phyloP scores from a whole-genome alignment of 30 jellyfish, hydroid and myxozoan genomes.

The Cassiopea xamachana region DNA sequence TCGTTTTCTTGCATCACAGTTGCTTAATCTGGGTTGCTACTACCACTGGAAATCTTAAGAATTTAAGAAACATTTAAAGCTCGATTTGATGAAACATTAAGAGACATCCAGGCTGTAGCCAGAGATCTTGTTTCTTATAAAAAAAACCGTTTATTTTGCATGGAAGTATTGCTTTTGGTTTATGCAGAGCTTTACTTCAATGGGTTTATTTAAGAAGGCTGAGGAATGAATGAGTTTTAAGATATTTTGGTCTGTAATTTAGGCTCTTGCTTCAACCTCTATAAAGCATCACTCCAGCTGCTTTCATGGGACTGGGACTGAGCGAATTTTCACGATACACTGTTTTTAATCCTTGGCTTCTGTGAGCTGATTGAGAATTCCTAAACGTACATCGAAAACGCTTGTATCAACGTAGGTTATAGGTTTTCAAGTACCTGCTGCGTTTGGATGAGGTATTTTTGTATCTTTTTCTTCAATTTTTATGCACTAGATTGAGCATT shows the following conservation, averaged over 20 bases:
- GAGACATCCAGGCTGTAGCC: too few species aligned
- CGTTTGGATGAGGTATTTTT: not conserved
- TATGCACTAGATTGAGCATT: not conserved
- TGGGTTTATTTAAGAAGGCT: not conserved
- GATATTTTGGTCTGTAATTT: not conserved
- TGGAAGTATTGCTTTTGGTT: too few species aligned
- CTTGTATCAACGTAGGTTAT: not conserved
- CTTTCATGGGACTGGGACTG: conserved; percentile 18
- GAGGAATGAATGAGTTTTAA: not conserved
- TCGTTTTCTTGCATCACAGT: too few species aligned
- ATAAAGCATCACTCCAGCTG: conserved; percentile 54
- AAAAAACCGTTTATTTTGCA: too few species aligned
- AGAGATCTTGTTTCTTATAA: too few species aligned
- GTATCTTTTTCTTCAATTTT: too few species aligned
- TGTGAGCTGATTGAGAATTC: not conserved
- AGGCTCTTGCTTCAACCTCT: conserved; percentile 26
- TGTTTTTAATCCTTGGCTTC: conserved; percentile 3
- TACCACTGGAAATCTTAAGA: too few species aligned
- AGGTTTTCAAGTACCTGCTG: not conserved
- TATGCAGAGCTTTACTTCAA: too few species aligned
- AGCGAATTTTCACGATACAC: not conserved
- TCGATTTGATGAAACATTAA: too few species aligned
- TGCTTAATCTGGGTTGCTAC: too few species aligned
- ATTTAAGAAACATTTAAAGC: too few species aligned
- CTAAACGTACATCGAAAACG: not conserved